Base-by-base conservation (phyloP, 2,888 invertebrate genomes). In the Operophtera brumata region DNA sequence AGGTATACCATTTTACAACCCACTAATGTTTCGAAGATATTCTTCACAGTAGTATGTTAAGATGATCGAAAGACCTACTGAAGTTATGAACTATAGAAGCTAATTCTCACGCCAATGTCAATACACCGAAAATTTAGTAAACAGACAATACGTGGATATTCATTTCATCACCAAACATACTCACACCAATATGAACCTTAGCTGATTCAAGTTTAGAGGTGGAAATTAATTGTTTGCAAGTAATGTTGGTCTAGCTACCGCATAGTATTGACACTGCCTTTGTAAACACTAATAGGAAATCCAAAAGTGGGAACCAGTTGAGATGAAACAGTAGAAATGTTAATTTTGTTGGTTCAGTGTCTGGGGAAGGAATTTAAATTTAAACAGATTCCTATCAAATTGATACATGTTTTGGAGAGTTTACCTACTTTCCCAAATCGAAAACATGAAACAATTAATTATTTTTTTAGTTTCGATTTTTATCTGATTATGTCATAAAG, bases 61-160 rank as follows among this genome's bases (percentile, higher is more conserved):
- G 79, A 78, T 79, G 73, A 83, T 85, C 77, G 80, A 81, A 76
- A 72, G 80, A 85, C 87, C 87, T 86, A 86, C 88, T 85, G 77
- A 84, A 70, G 77, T 83, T 85, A 84, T 83, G 84, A 74, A 80
- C 84, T 80, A 80, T 81, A 82, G 84, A 78, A 78, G 80, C 78
- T 80, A 85, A 88, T 89, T 90, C 90, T 90, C 90, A 90, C 89
- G 89, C 80, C 80, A 83, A 80, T 84, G 84, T 88, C 86, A 89
- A 89, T 81, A 89, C 73, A 61, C 75, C 73, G 69, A 77, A 81
- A 81, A 82, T 82, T 80, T 76, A 69, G 86, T 86, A 87, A 86
- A 89, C 86, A 89, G 74, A 86, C 84, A 86, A 87, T 82, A 79
- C 78, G 68, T 72, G 67, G 77, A 77, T 79, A 74, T 78, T 81